Conservation (phyloP, 1,140 invertebrate genomes). For the Pogonomyrmex californicus region DNA sequence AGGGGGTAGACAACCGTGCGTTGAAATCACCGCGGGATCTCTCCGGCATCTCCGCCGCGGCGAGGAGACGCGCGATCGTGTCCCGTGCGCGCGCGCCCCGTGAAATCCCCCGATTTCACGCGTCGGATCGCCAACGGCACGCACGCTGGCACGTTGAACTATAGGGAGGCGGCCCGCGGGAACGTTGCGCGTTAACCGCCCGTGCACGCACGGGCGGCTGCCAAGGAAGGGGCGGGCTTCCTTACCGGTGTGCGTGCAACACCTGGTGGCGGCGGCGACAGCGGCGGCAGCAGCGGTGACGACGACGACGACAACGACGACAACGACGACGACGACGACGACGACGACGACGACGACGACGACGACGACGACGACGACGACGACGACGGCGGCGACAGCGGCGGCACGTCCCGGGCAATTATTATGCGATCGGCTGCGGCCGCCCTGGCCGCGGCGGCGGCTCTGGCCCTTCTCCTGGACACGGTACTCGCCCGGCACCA, state of each 20-base stretch:
- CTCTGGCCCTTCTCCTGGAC: constrained; percentile 72
- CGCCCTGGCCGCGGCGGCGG: constrained; percentile 77
- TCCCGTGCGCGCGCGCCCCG: constrained; percentile 7
- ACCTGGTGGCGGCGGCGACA: constrained; percentile 64
- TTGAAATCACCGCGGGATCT: constrained; percentile 48
- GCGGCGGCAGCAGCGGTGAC: constrained; percentile 59
- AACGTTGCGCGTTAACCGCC: constrained; percentile 22
- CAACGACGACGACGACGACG: too few species aligned
- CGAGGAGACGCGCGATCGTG: constrained; percentile 8
- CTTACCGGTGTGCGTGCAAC: constrained; percentile 57
- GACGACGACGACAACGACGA: constrained; percentile 65
- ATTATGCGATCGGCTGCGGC: constrained; percentile 82
- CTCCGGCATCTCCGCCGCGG: constrained; percentile 47
- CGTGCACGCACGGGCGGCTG: constrained; percentile 4
- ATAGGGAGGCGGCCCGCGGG: not conserved
- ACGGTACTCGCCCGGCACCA: constrained; percentile 79
- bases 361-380: not conserved
- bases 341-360: constrained; percentile 34
- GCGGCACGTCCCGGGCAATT: constrained; percentile 58
- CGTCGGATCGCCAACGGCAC: constrained; percentile 35
- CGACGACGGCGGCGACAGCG: constrained; percentile 80
- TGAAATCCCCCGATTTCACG: constrained; percentile 70
- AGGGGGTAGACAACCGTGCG: constrained; percentile 44
- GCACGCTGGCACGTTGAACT: constrained; percentile 33
- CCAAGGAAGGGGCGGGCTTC: constrained; percentile 1